A percentile compares a stretch with the other conserved stretches of the same genome.
phyloP scores from a whole-genome alignment of 2,113 vertebrate genomes.

The Capreolus pygargus region DNA sequence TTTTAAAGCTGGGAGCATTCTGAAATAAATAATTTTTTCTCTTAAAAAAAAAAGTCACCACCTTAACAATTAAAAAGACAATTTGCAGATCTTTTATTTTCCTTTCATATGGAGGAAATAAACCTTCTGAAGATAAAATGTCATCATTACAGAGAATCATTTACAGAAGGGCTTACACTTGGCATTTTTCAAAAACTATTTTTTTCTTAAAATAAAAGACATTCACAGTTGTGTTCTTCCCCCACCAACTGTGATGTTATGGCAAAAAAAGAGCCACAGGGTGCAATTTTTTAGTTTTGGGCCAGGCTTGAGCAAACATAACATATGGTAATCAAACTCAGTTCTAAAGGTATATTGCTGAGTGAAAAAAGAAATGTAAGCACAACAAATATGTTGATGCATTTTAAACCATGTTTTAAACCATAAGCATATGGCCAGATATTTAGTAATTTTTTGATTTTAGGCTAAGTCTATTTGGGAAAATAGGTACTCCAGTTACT shows the following conservation, averaged over 20 bases:
- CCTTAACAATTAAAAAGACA: background rate
- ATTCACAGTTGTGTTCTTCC: background rate
- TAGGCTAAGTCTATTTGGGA: background rate
- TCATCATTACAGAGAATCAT: background rate
- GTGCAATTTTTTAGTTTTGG: background rate
- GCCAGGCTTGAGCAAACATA: background rate
- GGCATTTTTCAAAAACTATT: background rate
- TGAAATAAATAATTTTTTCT: too few relatives aligned
- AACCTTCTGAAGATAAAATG: slow-evolving; percentile 48
- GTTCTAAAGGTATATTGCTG: background rate
- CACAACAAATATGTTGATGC: background rate
- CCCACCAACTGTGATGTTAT: background rate
- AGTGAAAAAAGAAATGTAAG: background rate
- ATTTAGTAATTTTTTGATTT: background rate
- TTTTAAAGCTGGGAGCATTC: background rate
- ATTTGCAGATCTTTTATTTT: slow-evolving; percentile 49
- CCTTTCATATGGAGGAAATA: background rate
- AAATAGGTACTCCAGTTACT: background rate
- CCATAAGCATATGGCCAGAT: background rate
- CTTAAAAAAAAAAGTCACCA: background rate
- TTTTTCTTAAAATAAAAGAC: background rate
- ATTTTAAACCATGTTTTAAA: slow-evolving; percentile 3
- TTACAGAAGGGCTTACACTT: slow-evolving; percentile 34
- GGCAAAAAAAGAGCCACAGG: slow-evolving; percentile 23
- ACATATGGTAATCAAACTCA: background rate